Base-by-base conservation (phyloP, 2,888 invertebrate genomes). In the Orchestes rusci region DNA sequence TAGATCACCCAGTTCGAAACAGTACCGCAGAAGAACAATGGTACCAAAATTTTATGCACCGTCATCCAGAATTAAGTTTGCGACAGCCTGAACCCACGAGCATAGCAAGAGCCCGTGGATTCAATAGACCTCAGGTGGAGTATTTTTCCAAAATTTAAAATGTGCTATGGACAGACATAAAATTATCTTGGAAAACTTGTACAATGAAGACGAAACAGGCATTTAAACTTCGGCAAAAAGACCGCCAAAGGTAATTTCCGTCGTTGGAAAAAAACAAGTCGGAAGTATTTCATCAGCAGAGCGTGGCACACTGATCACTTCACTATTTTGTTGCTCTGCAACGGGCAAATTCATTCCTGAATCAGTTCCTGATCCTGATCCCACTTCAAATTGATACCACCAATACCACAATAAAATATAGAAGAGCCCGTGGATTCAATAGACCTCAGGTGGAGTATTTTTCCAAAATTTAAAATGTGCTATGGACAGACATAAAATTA, bases 11-110 rank as follows among this genome's bases (percentile, higher is more conserved):
- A 27, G 37, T 43, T 28, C 12, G 12, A 16, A 43, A 43, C 33
- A 19, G 18, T 20, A 10, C 16, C 4, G 34, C 34, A 18, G 41
- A 32, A 13, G 44, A 38, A 10, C 36, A 43, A 29, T 43, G 33
- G 43, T 43, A 15, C 19, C 16, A 13, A 27, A 36, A 43, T 43
- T 43, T 38, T 30, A 28, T 43, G 36, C 36, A 15, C 3, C 16
- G 43, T 3, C 35, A 43, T 30, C 27, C 29, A 10, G 38, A 39
- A 27, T 39, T 39, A 20, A 43, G 38, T 32, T 23, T 43, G 8
- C 20, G 43, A 43, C 30, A 30, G 12, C 43, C 43, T 13, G 38
- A 43, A 43, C 43, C 43, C n/a, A 39, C 31, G n/a, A 43, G 43
- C 38, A 31, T 43, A 17, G 43, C 31, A 30, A 37, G 31, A 32